phyloP scores from a whole-genome alignment of 1,140 invertebrate species.

The Zeugodacus cucurbitae region DNA sequence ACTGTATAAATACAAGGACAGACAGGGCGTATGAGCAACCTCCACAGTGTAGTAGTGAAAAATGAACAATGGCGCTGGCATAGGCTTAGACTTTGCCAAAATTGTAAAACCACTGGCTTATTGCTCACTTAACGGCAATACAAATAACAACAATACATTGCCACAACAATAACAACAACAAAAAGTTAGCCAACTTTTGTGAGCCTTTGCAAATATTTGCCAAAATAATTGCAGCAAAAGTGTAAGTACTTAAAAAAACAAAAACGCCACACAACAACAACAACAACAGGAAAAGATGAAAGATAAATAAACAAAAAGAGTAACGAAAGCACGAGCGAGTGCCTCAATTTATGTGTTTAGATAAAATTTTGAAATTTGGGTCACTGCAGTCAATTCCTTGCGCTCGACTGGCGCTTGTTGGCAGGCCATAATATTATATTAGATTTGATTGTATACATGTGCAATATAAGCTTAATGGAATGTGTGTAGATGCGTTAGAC shows the following conservation, averaged over 20 bases:
- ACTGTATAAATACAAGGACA: neutral
- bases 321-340: neutral
- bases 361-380: slow-evolving; percentile 22
- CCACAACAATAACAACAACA: neutral
- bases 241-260: neutral
- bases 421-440: neutral
- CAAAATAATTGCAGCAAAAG: neutral
- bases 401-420: neutral
- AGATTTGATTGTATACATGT: too few species aligned
- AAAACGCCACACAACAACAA: neutral
- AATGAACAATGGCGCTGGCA: neutral
- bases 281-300: neutral
- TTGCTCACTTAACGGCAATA: neutral
- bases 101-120: neutral
- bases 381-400: neutral
- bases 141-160: neutral
- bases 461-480: too few species aligned
- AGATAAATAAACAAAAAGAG: too few species aligned
- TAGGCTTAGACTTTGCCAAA: neutral
- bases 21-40: slow-evolving; percentile 2
- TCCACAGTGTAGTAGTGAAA: neutral
- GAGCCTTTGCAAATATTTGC: neutral
- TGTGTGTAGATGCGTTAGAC: too few species aligned
- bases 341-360: neutral
- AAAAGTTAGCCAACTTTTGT: neutral